These are phyloP conservation scores for Ctenomys sociabilis DNA, from an alignment of 2,113 vertebrate genomes.

Conservation along the genomic window DNA sequence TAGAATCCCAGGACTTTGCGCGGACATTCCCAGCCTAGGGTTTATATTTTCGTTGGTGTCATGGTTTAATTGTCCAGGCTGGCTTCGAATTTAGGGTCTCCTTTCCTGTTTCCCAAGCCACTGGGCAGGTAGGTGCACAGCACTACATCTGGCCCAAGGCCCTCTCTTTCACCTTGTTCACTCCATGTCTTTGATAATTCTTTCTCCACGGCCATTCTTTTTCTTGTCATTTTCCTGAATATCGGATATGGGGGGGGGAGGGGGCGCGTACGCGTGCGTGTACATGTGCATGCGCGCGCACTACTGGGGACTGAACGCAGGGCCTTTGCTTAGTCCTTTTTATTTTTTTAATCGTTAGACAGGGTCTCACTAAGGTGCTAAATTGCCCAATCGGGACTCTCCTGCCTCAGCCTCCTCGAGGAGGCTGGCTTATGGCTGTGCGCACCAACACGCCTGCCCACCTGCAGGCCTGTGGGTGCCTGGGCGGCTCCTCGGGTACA, in stretches of 20 bases:
- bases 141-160: background rate
- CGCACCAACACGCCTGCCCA: background rate
- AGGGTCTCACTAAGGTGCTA: background rate
- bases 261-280: too few relatives aligned
- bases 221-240: background rate
- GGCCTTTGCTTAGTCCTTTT: background rate
- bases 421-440: background rate
- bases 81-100: background rate
- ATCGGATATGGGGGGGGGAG: too few relatives aligned
- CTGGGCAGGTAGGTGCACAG: background rate
- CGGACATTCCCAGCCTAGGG: background rate
- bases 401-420: background rate
- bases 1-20: background rate
- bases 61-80: background rate
- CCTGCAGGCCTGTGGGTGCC: background rate
- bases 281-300: background rate
- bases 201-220: background rate
- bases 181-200: background rate
- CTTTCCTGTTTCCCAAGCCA: background rate
- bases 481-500: background rate
- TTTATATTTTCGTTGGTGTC: background rate
- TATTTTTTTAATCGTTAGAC: background rate
- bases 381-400: background rate
- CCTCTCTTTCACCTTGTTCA: background rate
- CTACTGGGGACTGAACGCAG: background rate